Conservation (phyloP, 1,140 invertebrate species). For the Planococcus citri region DNA sequence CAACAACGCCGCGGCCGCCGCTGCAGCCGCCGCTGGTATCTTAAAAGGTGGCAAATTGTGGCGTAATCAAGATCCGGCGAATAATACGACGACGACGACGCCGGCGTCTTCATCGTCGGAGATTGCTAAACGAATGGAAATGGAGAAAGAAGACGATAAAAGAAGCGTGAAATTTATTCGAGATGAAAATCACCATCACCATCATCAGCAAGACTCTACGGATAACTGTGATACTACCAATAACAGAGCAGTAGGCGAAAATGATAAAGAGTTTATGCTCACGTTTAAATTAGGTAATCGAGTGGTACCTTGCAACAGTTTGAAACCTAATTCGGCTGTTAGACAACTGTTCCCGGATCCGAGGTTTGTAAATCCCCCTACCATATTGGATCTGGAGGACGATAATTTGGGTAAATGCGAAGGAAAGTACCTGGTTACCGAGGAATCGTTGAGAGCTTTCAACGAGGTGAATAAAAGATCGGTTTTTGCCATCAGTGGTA, state of each 20-base stretch:
- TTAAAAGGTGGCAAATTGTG: conserved; percentile 49
- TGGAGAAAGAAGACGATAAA: conserved; percentile 24
- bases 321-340: conserved; percentile 55
- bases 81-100: conserved; percentile 14
- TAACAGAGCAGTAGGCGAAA: conserved; percentile 31
- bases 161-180: conserved; percentile 27
- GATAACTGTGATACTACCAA: conserved; percentile 31
- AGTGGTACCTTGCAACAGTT: conserved; percentile 32
- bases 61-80: conserved; percentile 31
- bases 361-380: conserved; percentile 42
- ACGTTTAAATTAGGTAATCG: conserved; percentile 46
- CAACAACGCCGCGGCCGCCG: too few relatives aligned
- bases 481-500: conserved; percentile 33
- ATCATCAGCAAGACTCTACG: too few relatives aligned
- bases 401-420: conserved; percentile 36
- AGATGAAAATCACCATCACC: conserved; percentile 29
- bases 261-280: conserved; percentile 37
- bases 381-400: conserved; percentile 27
- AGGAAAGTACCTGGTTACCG: conserved; percentile 44
- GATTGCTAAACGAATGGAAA: neutral
- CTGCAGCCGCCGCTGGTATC: too few relatives aligned
- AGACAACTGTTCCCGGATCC: conserved; percentile 54
- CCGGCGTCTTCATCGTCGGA: too few relatives aligned
- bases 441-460: conserved; percentile 48
- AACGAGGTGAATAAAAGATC: conserved; percentile 44